These are phyloP conservation scores for Diarsia rubi DNA, from an alignment of 2,888 invertebrate genomes.

Conservation along the genomic window DNA sequence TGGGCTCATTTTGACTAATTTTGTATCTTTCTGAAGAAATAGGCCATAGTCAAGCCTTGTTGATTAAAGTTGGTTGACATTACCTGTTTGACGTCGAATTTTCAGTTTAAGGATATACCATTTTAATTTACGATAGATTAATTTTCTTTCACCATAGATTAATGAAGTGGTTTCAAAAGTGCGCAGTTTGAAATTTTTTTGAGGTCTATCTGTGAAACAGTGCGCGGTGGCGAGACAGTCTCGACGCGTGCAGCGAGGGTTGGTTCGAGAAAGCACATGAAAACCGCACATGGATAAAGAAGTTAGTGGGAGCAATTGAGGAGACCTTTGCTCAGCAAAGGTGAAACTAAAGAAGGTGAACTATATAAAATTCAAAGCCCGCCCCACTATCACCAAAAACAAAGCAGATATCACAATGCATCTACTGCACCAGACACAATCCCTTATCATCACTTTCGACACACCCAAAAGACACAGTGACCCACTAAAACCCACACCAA, in stretches of 20 bases:
- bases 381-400: neutral
- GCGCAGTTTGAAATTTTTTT: no score
- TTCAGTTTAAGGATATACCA: neutral
- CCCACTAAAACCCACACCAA: constrained; percentile 26
- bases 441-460: constrained; percentile 18
- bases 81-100: neutral
- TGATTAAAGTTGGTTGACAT: neutral
- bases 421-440: neutral
- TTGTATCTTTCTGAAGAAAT: neutral
- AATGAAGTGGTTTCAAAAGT: neutral
- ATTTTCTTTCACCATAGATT: neutral
- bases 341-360: no score
- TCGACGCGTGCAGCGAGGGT: no score
- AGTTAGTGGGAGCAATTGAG: no score
- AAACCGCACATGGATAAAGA: no score
- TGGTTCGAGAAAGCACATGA: no score
- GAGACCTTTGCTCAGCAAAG: no score
- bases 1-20: neutral
- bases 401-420: neutral
- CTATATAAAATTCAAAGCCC: neutral
- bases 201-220: no score
- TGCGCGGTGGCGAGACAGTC: no score
- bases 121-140: no score
- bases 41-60: no score
- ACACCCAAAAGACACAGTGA: constrained; percentile 16